phyloP scores from a whole-genome alignment of 2,888 invertebrate genomes.

The Tipula vernalis region DNA sequence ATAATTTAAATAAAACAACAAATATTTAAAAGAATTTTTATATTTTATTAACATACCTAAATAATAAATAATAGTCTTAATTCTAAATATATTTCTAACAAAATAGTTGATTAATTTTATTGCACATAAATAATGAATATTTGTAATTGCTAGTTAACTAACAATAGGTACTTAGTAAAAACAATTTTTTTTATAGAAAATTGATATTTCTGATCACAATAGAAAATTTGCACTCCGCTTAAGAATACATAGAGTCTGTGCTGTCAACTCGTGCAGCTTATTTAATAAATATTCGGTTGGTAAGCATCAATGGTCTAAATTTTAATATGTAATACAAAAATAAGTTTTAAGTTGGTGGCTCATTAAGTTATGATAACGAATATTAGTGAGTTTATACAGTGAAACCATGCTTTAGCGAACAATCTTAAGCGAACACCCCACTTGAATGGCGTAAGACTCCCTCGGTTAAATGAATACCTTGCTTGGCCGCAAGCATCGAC shows the following conservation, averaged over 20 bases:
- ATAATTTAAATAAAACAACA: not conserved
- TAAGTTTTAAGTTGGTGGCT: too few relatives aligned
- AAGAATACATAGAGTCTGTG: not conserved
- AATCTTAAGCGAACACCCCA: too few relatives aligned
- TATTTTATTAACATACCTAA: not conserved
- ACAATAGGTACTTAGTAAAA: not conserved
- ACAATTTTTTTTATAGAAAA: not conserved
- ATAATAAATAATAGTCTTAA: not conserved
- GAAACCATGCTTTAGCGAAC: too few relatives aligned
- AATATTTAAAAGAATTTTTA: not conserved
- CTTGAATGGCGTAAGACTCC: too few relatives aligned
- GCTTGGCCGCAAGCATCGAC: too few relatives aligned
- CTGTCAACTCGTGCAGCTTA: not conserved
- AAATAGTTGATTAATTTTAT: not conserved
- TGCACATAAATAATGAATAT: not conserved
- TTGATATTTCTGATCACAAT: not conserved
- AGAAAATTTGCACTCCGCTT: not conserved
- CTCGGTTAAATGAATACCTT: too few relatives aligned
- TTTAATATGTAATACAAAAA: too few relatives aligned
- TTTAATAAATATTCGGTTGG: not conserved
- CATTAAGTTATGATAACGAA: too few relatives aligned
- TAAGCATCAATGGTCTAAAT: not conserved
- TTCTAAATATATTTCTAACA: not conserved
- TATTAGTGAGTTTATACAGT: too few relatives aligned
- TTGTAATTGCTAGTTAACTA: not conserved